phyloP scores from a whole-genome alignment of 2,797 vertebrate genomes.

The Propithecus deckenii region DNA sequence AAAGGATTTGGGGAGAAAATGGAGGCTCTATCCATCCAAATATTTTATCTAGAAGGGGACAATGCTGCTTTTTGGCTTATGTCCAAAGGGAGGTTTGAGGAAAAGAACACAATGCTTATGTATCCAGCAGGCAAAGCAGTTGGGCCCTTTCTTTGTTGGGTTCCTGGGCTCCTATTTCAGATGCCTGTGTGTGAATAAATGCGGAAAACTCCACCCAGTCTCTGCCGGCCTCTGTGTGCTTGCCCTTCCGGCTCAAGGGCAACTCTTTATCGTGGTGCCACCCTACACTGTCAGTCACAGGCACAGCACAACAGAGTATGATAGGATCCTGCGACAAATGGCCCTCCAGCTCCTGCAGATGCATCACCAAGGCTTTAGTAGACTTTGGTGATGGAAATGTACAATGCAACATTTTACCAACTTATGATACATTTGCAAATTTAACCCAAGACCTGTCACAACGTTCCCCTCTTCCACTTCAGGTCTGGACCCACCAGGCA shows the following conservation, averaged over 20 bases:
- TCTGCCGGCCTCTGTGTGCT: background rate
- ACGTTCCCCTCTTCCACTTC: background rate
- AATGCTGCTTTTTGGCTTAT: background rate
- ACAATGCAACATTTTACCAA: background rate
- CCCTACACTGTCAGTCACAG: background rate
- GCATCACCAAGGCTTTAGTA: rapidly evolving
- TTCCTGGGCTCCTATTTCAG: background rate
- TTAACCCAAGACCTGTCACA: background rate
- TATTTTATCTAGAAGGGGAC: background rate
- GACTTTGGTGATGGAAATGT: background rate
- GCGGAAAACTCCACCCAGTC: background rate
- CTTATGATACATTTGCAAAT: background rate
- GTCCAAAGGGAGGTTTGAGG: background rate
- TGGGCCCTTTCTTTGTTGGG: background rate
- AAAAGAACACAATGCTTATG: background rate
- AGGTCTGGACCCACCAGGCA: background rate
- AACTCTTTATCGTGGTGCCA: rapidly evolving
- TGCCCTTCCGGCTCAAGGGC: background rate
- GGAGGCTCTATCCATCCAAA: background rate
- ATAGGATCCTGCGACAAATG: background rate
- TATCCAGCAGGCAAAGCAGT: background rate
- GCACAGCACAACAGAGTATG: too few species aligned
- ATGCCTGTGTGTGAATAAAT: background rate
- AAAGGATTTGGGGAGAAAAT: background rate
- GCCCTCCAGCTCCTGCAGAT: background rate